Evolutionary conservation across 2,888 invertebrate genomes (phyloP).

Genomic region (Scotopteryx bipunctaria): DNA sequence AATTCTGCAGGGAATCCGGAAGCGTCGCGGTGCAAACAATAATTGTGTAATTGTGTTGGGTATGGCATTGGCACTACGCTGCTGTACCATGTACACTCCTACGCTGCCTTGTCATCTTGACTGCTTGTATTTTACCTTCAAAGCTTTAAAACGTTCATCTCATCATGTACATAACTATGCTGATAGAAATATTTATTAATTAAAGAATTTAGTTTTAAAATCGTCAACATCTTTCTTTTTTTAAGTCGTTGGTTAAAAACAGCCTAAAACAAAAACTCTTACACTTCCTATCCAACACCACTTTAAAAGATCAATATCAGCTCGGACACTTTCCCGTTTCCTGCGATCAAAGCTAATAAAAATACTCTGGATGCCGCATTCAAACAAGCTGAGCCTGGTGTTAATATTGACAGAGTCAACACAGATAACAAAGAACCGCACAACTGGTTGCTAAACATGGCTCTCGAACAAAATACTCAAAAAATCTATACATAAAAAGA

Average conservation of each 20-base stretch:
- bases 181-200: no score
- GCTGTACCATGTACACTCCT: slow-evolving; percentile 11
- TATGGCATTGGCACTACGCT: slow-evolving; percentile 47
- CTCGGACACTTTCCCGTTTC: slow-evolving; percentile 21
- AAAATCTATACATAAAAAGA: slow-evolving; percentile 52
- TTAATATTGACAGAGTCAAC: slow-evolving; percentile 71
- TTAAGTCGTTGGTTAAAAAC: no score
- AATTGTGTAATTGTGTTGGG: slow-evolving; percentile 75
- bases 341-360: slow-evolving; percentile 30
- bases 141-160: not conserved
- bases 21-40: slow-evolving; percentile 60
- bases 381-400: slow-evolving; percentile 52
- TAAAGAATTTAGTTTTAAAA: no score
- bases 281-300: not conserved
- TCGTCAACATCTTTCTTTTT: no score
- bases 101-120: slow-evolving; percentile 4
- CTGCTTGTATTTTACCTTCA: not conserved
- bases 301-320: slow-evolving; percentile 14
- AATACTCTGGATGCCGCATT: slow-evolving; percentile 41
- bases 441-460: slow-evolving; percentile 71
- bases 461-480: slow-evolving; percentile 68
- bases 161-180: no score
- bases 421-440: slow-evolving; percentile 75
- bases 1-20: slow-evolving; percentile 76
- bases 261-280: not conserved